phyloP scores from a whole-genome alignment of 1,140 invertebrate species.

The Druon quercuslanigerum region DNA sequence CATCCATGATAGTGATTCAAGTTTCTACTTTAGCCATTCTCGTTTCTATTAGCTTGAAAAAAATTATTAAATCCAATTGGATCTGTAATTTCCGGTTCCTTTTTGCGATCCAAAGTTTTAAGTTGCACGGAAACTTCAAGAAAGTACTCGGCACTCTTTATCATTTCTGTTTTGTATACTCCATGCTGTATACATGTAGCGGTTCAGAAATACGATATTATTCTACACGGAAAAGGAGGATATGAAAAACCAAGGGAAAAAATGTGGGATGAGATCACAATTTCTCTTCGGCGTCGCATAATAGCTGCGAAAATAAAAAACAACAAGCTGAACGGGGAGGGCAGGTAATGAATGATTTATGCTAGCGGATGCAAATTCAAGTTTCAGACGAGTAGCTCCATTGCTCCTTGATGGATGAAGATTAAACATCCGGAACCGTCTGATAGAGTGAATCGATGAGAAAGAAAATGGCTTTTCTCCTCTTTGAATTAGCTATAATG shows the following conservation, averaged over 20 bases:
- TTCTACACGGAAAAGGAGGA: conserved; percentile 32
- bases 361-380: conserved; percentile 50
- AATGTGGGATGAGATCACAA: conserved; percentile 42
- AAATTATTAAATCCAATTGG: neutral
- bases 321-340: conserved; percentile 45
- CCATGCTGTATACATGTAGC: neutral
- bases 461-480: conserved; percentile 46
- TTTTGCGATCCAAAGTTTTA: too few relatives aligned
- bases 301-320: conserved; percentile 47
- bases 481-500: conserved; percentile 41
- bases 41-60: neutral
- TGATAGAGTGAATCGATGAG: conserved; percentile 42
- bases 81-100: neutral
- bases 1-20: too few relatives aligned
- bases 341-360: conserved; percentile 54
- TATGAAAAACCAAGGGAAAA: conserved; percentile 20
- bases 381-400: conserved; percentile 47
- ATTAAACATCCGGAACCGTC: conserved; percentile 48
- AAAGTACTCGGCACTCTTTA: neutral
- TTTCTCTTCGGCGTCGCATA: conserved; percentile 43
- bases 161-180: neutral
- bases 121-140: neutral
- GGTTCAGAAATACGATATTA: neutral
- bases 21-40: neutral
- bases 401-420: conserved; percentile 48